A percentile compares a stretch with the other conserved stretches of the same genome.
These are phyloP conservation scores for Mesocentrotus franciscanus DNA, from an alignment of 53 echinoderm and acorn worm species.

Conservation along the genomic window DNA sequence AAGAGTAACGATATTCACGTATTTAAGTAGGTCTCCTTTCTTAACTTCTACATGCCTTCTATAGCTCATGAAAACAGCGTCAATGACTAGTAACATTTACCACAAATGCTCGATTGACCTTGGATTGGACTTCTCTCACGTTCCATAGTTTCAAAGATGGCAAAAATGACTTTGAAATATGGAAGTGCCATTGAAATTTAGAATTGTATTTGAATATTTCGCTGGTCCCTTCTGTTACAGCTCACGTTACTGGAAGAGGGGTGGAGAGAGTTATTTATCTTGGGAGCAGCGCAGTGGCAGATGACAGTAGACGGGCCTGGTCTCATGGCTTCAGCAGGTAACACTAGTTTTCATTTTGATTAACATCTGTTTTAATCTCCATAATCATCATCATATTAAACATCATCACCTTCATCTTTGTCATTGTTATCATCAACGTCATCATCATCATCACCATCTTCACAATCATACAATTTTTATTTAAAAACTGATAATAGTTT, in stretches of 20 bases:
- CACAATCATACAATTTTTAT: neutral
- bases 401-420: neutral
- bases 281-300: constrained; percentile 97
- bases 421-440: neutral
- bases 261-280: constrained; percentile 95
- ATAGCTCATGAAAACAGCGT: too few relatives aligned
- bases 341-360: neutral
- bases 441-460: neutral
- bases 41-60: too few relatives aligned
- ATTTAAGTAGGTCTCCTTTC: too few relatives aligned
- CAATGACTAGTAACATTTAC: too few relatives aligned
- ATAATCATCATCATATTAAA: neutral
- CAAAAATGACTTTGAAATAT: neutral
- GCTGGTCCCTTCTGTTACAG: constrained; percentile 66
- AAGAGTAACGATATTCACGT: too few relatives aligned
- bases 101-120: too few relatives aligned
- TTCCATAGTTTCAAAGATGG: neutral
- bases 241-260: constrained; percentile 90
- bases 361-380: neutral
- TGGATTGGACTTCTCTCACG: neutral
- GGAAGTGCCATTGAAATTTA: neutral
- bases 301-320: constrained; percentile 81
- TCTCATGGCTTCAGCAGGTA: constrained; percentile 91
- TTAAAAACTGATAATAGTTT: neutral
- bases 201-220: neutral